phyloP scores from a whole-genome alignment of 2,113 vertebrate species.

The Larimichthys polyactis region DNA sequence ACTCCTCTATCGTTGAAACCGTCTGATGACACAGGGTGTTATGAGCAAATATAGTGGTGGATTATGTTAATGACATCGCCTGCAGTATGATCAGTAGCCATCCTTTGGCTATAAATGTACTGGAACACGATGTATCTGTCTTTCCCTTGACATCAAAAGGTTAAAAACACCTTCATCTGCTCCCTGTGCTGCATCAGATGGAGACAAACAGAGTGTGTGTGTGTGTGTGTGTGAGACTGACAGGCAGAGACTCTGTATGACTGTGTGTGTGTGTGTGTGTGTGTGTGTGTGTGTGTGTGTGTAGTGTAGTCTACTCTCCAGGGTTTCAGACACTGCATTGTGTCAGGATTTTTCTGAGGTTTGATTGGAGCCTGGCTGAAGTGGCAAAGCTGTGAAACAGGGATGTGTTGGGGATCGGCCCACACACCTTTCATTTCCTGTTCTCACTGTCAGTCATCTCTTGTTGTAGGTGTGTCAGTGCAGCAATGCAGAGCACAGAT shows the following conservation, averaged over 20 bases:
- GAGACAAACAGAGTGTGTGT: neutral
- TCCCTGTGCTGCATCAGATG: conserved; percentile 1
- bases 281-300: neutral
- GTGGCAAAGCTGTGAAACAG: conserved; percentile 10
- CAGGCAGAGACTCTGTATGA: conserved; percentile 3
- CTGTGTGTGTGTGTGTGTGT: neutral
- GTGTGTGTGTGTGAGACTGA: conserved; percentile 6
- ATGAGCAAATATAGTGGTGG: neutral
- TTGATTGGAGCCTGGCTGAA: conserved; percentile 1
- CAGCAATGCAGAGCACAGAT: neutral
- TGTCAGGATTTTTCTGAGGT: conserved; percentile 14
- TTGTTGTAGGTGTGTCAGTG: neutral
- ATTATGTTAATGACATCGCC: neutral
- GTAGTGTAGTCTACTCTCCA: conserved; percentile 3
- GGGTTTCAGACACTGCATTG: conserved; percentile 1
- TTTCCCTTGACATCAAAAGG: neutral
- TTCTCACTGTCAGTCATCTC: neutral
- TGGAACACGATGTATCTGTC: conserved; percentile 16
- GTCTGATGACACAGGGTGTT: neutral
- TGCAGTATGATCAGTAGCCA: neutral
- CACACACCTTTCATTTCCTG: conserved; percentile 3
- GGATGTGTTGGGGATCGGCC: neutral
- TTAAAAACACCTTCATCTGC: conserved; percentile 33
- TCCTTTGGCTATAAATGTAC: neutral
- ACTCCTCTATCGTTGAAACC: neutral